Evolutionary conservation across 2,113 vertebrate genomes (phyloP).

Genomic region (Hyaena hyaena): DNA sequence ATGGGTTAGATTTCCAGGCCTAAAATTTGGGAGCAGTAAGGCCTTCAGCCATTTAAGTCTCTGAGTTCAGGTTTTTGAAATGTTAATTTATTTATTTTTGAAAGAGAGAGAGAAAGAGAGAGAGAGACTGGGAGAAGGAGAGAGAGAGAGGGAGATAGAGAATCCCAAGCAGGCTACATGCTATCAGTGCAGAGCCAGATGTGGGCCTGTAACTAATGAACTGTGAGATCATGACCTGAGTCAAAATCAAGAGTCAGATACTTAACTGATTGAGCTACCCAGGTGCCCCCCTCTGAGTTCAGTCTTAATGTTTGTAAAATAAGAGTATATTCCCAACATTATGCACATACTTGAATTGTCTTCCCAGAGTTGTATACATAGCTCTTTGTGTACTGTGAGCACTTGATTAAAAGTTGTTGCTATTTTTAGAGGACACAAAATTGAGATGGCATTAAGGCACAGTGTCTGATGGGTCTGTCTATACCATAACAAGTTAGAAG

Average conservation of each 20-base stretch:
- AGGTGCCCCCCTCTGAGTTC: not conserved
- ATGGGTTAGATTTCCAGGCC: not conserved
- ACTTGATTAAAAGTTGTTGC: not conserved
- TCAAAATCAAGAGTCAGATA: too few species aligned
- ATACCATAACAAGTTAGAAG: not conserved
- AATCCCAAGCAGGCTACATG: too few species aligned
- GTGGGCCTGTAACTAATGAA: too few species aligned
- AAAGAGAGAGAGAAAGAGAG: too few species aligned
- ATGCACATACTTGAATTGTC: not conserved
- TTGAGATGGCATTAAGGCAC: not conserved
- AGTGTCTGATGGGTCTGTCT: not conserved
- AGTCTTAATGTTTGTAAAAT: not conserved
- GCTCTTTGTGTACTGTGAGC: not conserved
- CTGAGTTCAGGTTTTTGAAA: not conserved
- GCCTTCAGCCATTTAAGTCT: not conserved
- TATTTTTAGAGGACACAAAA: not conserved
- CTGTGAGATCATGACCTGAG: too few species aligned
- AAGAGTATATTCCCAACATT: not conserved
- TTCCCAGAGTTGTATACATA: not conserved
- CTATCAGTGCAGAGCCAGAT: too few species aligned
- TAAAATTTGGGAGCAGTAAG: not conserved
- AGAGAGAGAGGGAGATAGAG: too few species aligned
- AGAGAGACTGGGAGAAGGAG: too few species aligned
- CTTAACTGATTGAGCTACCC: too few species aligned
- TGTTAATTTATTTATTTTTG: too few species aligned